phyloP scores from a whole-genome alignment of 2,888 invertebrate species.

The Plebejus argus region DNA sequence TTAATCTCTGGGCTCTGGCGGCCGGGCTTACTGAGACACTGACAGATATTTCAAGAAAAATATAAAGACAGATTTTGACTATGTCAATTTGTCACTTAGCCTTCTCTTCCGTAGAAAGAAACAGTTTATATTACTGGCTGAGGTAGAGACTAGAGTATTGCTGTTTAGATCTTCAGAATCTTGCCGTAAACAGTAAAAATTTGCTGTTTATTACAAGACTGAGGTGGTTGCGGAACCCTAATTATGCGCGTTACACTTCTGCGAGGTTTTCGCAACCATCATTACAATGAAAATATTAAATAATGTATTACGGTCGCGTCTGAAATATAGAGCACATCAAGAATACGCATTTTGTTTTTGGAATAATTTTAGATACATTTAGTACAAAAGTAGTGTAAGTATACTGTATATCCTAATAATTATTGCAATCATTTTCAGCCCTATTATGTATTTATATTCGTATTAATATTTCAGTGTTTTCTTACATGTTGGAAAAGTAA shows the following conservation, averaged over 20 bases:
- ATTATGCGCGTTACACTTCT: conserved; percentile 24
- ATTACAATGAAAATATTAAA: conserved; percentile 61
- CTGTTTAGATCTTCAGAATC: not conserved
- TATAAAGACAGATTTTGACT: no score
- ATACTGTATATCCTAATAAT: no score
- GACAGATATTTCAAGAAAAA: no score
- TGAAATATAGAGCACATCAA: conserved; percentile 66
- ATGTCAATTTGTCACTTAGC: no score
- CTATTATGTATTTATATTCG: no score
- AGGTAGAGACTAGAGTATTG: not conserved
- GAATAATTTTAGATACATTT: conserved; percentile 49
- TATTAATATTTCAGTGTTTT: no score
- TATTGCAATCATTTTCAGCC: no score
- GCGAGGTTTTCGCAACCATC: conserved; percentile 43
- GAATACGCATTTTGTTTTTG: conserved; percentile 52
- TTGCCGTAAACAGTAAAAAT: not conserved
- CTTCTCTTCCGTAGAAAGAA: no score
- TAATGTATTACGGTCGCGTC: conserved; percentile 64
- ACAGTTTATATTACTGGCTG: not conserved
- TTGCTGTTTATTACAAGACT: not conserved
- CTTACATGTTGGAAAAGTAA: not conserved
- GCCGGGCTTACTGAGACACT: no score
- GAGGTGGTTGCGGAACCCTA: not conserved
- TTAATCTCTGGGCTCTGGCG: no score
- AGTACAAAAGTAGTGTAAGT: no score